Base-by-base conservation (phyloP, 2,113 vertebrate species). In the Haliaeetus leucogaster region DNA sequence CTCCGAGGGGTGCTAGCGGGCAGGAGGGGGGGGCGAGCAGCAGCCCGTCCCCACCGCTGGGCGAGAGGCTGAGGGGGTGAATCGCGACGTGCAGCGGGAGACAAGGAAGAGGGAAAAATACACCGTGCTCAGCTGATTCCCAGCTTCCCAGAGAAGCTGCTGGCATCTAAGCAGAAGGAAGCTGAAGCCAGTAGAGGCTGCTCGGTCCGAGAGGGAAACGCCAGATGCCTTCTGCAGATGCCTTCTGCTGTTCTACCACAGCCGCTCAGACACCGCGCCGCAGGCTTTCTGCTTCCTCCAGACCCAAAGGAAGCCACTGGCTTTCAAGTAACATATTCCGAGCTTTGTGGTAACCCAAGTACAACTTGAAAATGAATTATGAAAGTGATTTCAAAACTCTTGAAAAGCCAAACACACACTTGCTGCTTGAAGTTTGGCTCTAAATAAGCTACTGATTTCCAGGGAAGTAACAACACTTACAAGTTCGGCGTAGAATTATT, bases 71-170 rank as follows among this genome's bases (percentile, higher is more conserved):
- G 32, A 40, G 20, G 16, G 19, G 29, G 25, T n/a, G 47, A 47
- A 66, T 9, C 1, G 3, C 1, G 2, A 27, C 0, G 5, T 1
- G 3, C 56, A 43, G 43, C 0, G 5, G 29, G 74, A 53, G 34
- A 27, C 38, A 30, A 59, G 40, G 12, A 50, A 66, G 14, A 73
- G 21, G 6, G 10, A 55, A 78, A 77, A 88, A 27, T 18, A 43
- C 12, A 32, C 48, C 0, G 0, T 8, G 6, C 48, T 73, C 59
- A 66, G 48, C 21, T 7, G 29, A 65, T 32, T 90, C 58, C 13
- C 52, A 61, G 23, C 82, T 83, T 93, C 36, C 67, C 22, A 62
- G 36, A 58, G 47, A 47, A 67, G 13, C 71, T 56, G 36, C 22
- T 86, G 62, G 36, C 48, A 38, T 16, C 29, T 32, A 45, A 47